Evolutionary conservation across 2,113 vertebrate species (phyloP), one percentile per base, ranked within the genome.

Genomic region (Elephas maximus): DNA sequence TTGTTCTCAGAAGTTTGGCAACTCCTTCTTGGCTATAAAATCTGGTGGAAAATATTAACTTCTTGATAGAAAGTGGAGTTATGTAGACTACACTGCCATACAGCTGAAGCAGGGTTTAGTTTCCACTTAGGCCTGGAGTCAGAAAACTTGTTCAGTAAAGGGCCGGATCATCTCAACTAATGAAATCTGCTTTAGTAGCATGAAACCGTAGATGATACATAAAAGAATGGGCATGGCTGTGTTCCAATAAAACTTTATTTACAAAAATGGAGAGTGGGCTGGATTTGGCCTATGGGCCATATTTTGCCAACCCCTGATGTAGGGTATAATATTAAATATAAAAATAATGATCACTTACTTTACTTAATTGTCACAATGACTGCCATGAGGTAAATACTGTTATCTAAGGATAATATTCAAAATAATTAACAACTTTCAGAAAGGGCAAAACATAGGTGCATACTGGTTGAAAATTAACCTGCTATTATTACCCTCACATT

Each of bases 341-440:
- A 77, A 37, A 88, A 81, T 90, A 83, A 93, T 57, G 30, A 79
- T 3, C 57, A 33, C 76, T 91, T 77, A 44, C 37, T 30, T 79
- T 18, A 77, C 51, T 62, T 86, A 71, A 86, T 91, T 79, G 80
- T 69, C 63, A 90, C 85, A 84, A 41, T 26, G 67, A 77, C 30
- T 69, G 45, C 30, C 57, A 60, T 73, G 77, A 90, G 6, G 30
- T 92, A 95, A 90, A 92, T 87, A 76, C 24, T 41, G 26, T 88
- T 21, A 80, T 33, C n/a, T 88, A 90, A 92, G 60, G 37, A 76
- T 90, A 77, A 65, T 84, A 81, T 2, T 93, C 53, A 95, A 83
- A 90, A 92, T 85, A 95, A 84, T 79, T 93, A 93, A 85, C 51
- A 93, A 92, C 2, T 88, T n/a, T 81, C 69, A 94, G 74, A 95